Conservation (phyloP, 1,140 invertebrate genomes). For the Eumeta japonica region DNA sequence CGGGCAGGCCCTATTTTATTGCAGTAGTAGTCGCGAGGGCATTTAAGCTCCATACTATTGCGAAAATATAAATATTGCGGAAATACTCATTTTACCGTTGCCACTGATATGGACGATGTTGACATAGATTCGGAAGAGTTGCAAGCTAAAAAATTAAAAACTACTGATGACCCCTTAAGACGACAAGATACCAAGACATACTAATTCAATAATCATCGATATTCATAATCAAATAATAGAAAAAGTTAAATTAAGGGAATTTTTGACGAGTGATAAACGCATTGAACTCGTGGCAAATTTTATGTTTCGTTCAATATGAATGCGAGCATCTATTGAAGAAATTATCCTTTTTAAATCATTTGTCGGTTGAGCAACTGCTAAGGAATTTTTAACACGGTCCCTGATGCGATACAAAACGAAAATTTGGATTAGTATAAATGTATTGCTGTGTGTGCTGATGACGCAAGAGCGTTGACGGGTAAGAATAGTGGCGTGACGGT, state of each 20-base stretch:
- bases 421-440: neutral
- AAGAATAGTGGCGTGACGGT: slow-evolving; percentile 1
- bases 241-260: neutral
- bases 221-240: too few species aligned
- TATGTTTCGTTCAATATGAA: slow-evolving; percentile 1
- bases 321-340: neutral
- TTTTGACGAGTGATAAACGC: slow-evolving; percentile 1
- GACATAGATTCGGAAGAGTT: neutral
- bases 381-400: neutral
- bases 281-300: neutral
- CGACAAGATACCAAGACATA: too few species aligned
- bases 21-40: too few species aligned
- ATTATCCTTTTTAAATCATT: neutral
- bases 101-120: neutral
- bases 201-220: neutral
- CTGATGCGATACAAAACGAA: neutral
- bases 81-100: too few species aligned
- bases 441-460: neutral
- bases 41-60: too few species aligned
- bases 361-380: neutral
- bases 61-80: too few species aligned
- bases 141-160: slow-evolving; percentile 1
- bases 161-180: neutral
- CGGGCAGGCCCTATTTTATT: too few species aligned
- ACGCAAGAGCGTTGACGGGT: neutral